Base-by-base conservation (phyloP, 2,797 vertebrate genomes). In the Hipposideros larvatus region DNA sequence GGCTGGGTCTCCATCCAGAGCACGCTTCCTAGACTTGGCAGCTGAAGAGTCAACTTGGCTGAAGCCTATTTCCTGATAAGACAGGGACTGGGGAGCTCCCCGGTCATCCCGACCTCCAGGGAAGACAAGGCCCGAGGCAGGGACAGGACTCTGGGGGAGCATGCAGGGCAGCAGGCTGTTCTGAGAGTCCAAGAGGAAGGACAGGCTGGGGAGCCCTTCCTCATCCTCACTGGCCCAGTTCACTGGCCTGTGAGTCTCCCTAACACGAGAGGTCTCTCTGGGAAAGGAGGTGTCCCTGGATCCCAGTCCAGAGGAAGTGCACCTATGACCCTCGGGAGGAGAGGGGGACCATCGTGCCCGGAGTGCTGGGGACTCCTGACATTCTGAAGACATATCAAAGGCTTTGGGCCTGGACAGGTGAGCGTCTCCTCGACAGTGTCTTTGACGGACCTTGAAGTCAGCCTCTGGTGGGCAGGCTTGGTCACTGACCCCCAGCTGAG, bases 181-280 rank as follows among this genome's bases (percentile, higher is more conserved):
- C 55, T 94, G 96, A 8, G 95, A 94, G 5, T 70, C 73, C 63
- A 97, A 83, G 34, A 98, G 66, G 31, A 96, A 97, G 63, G 91
- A 94, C 43, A 97, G 74, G 53, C 75, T 95, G 14, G 94, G 87
- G 8, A 98, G 37, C 2, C 96, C 97, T 16, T 96, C 94, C 13
- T 96, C 86, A 0, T 96, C 88, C 9, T 96, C 79, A 4, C 57
- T 75, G 41, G 13, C 59, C 10, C 57, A 19, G 1, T 53, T 18
- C 18, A 1, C 21, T 41, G 68, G 37, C 61, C 41, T 6, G 0
- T 0, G 2, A 11, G 15, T 34, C 22, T 21, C 31, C 26, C 11
- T 31, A 31, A 28, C 13, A 63, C 75, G 53, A 84, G 59, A 59
- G 24, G 55, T 2, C 59, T 3, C 34, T 66, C 28, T 41, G 65